Conservation (phyloP, 2,888 invertebrate species). For the Platycheirus albimanus region DNA sequence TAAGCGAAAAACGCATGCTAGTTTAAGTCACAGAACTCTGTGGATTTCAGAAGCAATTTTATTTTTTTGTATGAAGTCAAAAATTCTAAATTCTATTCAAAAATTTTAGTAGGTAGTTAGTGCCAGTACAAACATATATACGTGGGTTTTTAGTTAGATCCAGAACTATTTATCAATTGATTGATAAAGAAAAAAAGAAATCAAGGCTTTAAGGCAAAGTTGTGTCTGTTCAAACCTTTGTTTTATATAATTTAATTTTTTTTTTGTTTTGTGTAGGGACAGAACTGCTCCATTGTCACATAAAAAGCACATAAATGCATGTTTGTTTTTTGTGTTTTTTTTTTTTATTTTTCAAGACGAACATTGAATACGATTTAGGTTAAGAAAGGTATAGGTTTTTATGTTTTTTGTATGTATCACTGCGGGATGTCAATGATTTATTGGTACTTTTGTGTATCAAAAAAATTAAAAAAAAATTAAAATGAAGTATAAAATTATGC, state of each 20-base stretch:
- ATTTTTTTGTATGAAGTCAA: constrained; percentile 20
- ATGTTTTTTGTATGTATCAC: constrained; percentile 22
- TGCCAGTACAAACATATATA: constrained; percentile 21
- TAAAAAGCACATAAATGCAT: constrained; percentile 42
- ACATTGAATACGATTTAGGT: constrained; percentile 37
- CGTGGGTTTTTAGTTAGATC: constrained; percentile 7
- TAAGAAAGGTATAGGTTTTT: constrained; percentile 28
- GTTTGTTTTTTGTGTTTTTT: background rate
- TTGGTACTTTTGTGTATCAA: constrained; percentile 22
- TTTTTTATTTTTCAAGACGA: constrained; percentile 27
- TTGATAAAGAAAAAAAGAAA: background rate
- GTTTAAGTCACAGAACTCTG: constrained; percentile 23
- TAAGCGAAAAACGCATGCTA: constrained; percentile 59
- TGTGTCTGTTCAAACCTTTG: constrained; percentile 30
- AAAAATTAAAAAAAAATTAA: constrained; percentile 25
- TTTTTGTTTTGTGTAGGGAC: constrained; percentile 13
- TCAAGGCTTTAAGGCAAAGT: constrained; percentile 5
- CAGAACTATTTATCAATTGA: background rate
- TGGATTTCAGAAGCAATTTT: constrained; percentile 32
- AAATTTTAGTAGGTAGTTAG: constrained; percentile 28
- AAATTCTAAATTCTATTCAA: constrained; percentile 1
- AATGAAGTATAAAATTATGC: constrained; percentile 27
- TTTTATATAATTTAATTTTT: constrained; percentile 2
- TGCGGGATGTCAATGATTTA: constrained; percentile 45
- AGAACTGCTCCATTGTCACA: constrained; percentile 11